Conservation (phyloP, 2,888 invertebrate genomes). For the Mesochorus sp. region DNA sequence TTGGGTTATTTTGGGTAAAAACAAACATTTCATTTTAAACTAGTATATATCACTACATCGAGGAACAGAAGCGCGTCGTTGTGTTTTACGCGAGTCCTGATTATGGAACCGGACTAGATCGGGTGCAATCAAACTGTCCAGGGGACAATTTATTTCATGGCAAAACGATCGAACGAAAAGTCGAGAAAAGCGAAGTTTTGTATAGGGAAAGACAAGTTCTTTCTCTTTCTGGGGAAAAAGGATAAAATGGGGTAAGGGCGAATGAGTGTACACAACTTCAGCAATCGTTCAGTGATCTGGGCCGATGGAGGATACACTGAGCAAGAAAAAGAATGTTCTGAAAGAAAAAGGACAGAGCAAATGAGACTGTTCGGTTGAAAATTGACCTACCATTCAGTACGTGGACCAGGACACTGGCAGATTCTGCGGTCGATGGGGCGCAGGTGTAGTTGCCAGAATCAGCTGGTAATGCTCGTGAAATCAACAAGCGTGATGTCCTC, state of each 20-base stretch:
- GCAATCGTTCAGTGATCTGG: constrained; percentile 52
- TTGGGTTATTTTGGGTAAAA: no score
- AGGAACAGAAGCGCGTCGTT: no score
- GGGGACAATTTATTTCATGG: constrained; percentile 46
- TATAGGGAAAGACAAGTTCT: constrained; percentile 44
- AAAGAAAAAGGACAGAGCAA: constrained; percentile 30
- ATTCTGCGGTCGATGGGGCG: constrained; percentile 87
- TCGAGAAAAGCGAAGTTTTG: constrained; percentile 55
- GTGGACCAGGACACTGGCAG: constrained; percentile 92
- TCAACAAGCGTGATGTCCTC: constrained; percentile 83
- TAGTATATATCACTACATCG: no score
- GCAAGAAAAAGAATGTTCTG: background rate
- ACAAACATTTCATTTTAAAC: no score
- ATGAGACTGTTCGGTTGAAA: constrained; percentile 23
- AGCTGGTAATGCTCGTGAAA: constrained; percentile 85
- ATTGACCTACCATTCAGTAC: constrained; percentile 88
- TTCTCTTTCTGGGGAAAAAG: constrained; percentile 1
- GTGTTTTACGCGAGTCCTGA: no score
- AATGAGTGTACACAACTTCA: constrained; percentile 24
- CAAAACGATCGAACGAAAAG: constrained; percentile 43
- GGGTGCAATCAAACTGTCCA: no score
- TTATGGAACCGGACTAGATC: no score
- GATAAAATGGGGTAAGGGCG: constrained; percentile 21
- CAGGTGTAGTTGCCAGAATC: constrained; percentile 87
- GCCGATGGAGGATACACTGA: constrained; percentile 14